Conservation (phyloP, 2,113 vertebrate genomes). For the Indicator indicator region DNA sequence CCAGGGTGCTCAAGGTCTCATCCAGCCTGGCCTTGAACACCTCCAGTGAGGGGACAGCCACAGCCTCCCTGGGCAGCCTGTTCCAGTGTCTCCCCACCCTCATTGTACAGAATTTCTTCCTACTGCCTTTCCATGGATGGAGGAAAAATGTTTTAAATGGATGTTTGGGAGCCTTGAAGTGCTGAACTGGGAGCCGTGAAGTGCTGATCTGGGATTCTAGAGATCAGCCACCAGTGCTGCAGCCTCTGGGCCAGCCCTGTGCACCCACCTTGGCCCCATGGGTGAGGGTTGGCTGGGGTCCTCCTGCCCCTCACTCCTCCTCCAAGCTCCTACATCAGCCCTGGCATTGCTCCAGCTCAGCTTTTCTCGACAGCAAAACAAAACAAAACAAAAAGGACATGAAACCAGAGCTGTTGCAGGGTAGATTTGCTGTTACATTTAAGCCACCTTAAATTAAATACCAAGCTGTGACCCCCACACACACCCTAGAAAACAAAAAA, state of each 20-base stretch:
- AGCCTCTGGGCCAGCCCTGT: background rate
- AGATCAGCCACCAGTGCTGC: background rate
- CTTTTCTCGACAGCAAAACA: background rate
- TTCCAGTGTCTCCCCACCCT: too few species aligned
- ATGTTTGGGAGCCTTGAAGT: background rate
- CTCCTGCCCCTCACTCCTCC: background rate
- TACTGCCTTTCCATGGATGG: background rate
- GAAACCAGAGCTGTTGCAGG: background rate
- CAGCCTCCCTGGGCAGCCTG: too few species aligned
- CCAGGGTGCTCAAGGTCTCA: too few species aligned
- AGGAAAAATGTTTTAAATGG: background rate
- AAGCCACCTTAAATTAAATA: constrained; percentile 41
- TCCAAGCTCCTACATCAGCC: background rate
- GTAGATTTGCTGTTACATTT: background rate
- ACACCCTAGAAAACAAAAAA: background rate
- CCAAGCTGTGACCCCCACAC: background rate
- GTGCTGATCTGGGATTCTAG: rapidly evolving
- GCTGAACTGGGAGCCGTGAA: background rate
- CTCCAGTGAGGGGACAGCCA: too few species aligned
- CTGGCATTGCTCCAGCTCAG: background rate
- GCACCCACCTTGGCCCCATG: rapidly evolving
- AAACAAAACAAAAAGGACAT: background rate
- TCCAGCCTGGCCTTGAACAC: too few species aligned
- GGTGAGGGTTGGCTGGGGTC: background rate
- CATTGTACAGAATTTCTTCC: too few species aligned